Conservation (phyloP, 2,888 invertebrate genomes). For the Pogonocherus hispidulus region DNA sequence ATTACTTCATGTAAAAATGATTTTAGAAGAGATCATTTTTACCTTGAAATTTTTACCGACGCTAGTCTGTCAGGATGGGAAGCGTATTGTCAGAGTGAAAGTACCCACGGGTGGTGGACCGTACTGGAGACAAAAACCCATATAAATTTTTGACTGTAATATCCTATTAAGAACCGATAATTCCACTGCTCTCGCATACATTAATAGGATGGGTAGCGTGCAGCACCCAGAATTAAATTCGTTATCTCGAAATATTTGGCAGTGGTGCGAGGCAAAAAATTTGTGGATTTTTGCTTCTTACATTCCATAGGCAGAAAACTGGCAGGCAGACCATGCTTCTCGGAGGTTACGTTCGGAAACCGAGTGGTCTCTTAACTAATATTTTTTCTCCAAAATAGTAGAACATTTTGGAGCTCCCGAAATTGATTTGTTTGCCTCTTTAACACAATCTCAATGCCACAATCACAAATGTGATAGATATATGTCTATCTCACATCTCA, state of each 20-base stretch:
- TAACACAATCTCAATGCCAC: too few relatives aligned
- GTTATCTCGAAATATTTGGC: not conserved
- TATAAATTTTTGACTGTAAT: not conserved
- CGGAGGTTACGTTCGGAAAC: slow-evolving; percentile 22
- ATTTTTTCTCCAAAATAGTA: slow-evolving; percentile 26
- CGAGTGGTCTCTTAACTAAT: slow-evolving; percentile 34
- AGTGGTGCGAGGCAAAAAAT: not conserved
- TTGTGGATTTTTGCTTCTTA: slow-evolving; percentile 31
- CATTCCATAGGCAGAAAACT: slow-evolving; percentile 8
- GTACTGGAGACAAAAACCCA: not conserved
- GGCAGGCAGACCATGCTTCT: slow-evolving; percentile 27
- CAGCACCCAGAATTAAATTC: not conserved
- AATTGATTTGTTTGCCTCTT: slow-evolving; percentile 39
- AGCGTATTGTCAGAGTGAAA: not conserved
- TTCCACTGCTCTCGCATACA: not conserved
- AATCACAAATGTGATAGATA: slow-evolving; percentile 42
- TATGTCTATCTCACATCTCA: slow-evolving; percentile 41
- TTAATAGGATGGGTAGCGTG: not conserved
- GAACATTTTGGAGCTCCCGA: slow-evolving; percentile 29
- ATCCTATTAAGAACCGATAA: not conserved
- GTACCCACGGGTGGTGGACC: not conserved
- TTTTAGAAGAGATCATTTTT: slow-evolving; percentile 16
- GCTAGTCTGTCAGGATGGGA: not conserved
- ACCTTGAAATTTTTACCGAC: slow-evolving; percentile 39
- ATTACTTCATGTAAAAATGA: slow-evolving; percentile 4